Conservation (phyloP, 2,113 vertebrate genomes). For the Ranitomeya variabilis region DNA sequence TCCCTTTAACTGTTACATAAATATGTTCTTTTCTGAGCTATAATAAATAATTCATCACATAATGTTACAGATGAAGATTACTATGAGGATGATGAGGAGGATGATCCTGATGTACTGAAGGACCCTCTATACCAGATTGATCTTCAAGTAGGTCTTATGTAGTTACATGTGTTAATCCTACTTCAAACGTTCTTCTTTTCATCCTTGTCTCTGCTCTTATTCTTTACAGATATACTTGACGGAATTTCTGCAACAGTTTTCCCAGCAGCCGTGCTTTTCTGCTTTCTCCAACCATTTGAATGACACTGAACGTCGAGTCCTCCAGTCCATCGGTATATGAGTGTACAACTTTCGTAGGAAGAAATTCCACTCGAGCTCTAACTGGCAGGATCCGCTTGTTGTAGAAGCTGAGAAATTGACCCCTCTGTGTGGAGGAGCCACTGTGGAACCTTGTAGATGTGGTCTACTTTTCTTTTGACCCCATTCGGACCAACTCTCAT, state of each 20-base stretch:
- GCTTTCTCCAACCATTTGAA: slow-evolving; percentile 96
- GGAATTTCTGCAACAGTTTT: slow-evolving; percentile 95
- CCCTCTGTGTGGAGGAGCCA: background rate
- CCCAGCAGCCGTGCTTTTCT: slow-evolving; percentile 94
- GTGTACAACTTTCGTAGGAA: background rate
- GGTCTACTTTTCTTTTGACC: background rate
- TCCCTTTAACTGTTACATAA: too few relatives aligned
- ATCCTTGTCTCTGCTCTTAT: background rate
- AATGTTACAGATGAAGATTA: slow-evolving; percentile 88
- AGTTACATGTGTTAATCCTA: background rate
- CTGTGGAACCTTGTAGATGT: slow-evolving; percentile 10
- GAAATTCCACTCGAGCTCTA: background rate
- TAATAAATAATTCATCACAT: background rate
- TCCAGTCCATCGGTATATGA: slow-evolving; percentile 93
- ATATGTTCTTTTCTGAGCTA: too few relatives aligned
- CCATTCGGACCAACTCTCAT: background rate
- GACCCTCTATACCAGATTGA: slow-evolving; percentile 97
- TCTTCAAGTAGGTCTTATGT: slow-evolving; percentile 77
- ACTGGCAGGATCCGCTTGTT: background rate
- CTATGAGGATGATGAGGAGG: slow-evolving; percentile 97
- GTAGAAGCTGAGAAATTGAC: background rate
- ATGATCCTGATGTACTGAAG: slow-evolving; percentile 95
- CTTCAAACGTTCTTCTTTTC: background rate
- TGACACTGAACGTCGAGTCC: slow-evolving; percentile 85
- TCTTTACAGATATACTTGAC: slow-evolving; percentile 89